Evolutionary conservation across 2,888 invertebrate genomes (phyloP).

Genomic region (Conomelus anceps): DNA sequence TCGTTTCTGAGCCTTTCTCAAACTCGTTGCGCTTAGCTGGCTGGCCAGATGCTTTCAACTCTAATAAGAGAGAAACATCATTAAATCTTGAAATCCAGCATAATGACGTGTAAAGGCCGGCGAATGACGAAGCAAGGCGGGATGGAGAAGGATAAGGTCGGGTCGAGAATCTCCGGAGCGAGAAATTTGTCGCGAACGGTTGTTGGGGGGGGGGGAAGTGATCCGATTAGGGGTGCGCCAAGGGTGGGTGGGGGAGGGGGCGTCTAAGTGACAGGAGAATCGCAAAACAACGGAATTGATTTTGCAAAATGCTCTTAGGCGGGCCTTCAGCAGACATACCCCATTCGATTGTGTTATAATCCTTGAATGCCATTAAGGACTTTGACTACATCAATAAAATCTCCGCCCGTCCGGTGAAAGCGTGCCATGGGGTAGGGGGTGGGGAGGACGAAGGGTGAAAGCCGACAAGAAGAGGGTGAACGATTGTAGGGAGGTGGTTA

Average conservation of each 20-base stretch:
- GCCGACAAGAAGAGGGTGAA: neutral
- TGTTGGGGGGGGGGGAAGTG: neutral
- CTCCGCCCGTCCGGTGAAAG: neutral
- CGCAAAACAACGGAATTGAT: conserved; percentile 10
- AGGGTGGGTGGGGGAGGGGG: neutral
- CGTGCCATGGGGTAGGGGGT: neutral
- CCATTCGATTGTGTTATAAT: conserved; percentile 11
- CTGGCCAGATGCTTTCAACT: neutral
- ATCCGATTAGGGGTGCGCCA: neutral
- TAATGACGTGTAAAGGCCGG: conserved; percentile 8
- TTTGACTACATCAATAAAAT: conserved; percentile 12
- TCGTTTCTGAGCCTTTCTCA: neutral
- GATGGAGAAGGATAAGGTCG: neutral
- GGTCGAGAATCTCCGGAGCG: neutral
- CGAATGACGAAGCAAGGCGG: neutral
- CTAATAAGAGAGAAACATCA: conserved; percentile 4
- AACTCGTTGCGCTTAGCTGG: neutral
- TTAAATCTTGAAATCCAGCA: conserved; percentile 5
- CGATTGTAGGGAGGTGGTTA: neutral
- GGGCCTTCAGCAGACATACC: conserved; percentile 9
- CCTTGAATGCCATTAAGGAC: conserved; percentile 11
- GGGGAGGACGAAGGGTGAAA: neutral
- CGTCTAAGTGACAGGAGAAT: conserved; percentile 10
- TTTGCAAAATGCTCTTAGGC: conserved; percentile 12
- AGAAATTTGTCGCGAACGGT: neutral